Percentiles rank a stretch among this genome's conserved stretches.
phyloP scores from a whole-genome alignment of 2,113 vertebrate genomes.

The Lepisosteus oculatus region DNA sequence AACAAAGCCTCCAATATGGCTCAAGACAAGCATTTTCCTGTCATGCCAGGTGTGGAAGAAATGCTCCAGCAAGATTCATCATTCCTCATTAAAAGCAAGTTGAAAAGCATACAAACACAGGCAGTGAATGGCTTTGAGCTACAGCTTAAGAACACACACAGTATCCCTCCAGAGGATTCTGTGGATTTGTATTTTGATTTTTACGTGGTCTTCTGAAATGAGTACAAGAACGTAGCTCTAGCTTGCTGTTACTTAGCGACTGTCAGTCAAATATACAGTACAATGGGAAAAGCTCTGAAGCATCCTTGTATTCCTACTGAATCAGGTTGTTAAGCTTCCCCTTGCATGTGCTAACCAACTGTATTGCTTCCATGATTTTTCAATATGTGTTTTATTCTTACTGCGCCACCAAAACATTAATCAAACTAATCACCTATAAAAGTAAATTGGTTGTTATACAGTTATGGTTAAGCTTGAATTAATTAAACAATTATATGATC shows the following conservation, averaged over 20 bases:
- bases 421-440: slow-evolving; percentile 24
- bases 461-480: slow-evolving; percentile 17
- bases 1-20: too few species aligned
- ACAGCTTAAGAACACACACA: neutral
- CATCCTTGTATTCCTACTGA: too few species aligned
- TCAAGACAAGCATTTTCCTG: neutral
- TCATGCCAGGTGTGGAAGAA: slow-evolving; percentile 1
- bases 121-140: neutral
- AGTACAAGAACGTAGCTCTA: neutral
- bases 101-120: neutral
- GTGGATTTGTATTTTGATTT: slow-evolving; percentile 10
- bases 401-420: slow-evolving; percentile 12
- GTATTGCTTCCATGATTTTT: slow-evolving; percentile 1
- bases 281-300: neutral
- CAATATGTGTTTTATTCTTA: slow-evolving; percentile 14
- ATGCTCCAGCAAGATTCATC: slow-evolving; percentile 6
- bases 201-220: slow-evolving; percentile 3
- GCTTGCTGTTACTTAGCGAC: neutral
- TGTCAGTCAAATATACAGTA: neutral
- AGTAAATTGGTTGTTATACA: slow-evolving; percentile 12
- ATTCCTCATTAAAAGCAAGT: slow-evolving; percentile 20
- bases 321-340: neutral
- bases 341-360: neutral
- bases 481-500: slow-evolving; percentile 23
- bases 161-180: neutral